Percentiles rank a stretch among this genome's conserved stretches.
Evolutionary conservation across 2,888 invertebrate genomes (phyloP).

Genomic region (Abscondita cerata): DNA sequence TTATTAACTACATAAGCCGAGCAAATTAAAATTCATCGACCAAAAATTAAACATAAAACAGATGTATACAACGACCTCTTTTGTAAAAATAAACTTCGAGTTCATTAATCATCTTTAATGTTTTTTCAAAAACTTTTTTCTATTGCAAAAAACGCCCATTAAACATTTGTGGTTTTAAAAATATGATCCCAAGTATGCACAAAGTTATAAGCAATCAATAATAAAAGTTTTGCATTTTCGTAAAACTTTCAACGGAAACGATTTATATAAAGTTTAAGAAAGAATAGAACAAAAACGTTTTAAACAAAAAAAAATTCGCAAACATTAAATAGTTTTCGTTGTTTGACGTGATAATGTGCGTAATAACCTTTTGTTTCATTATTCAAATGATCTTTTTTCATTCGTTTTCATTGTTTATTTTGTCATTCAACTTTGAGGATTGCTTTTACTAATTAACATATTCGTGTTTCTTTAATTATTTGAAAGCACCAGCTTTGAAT

Average conservation of each 20-base stretch:
- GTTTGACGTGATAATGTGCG: no score
- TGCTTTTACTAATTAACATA: no score
- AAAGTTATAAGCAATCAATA: constrained; percentile 6
- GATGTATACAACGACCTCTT: no score
- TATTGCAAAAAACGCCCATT: neutral
- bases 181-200: constrained; percentile 5
- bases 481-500: no score
- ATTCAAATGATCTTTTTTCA: no score
- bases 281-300: constrained; percentile 3
- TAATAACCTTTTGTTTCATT: no score
- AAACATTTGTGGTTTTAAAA: constrained; percentile 4
- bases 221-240: neutral
- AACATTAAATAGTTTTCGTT: no score
- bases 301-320: neutral
- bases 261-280: neutral
- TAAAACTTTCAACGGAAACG: neutral
- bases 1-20: neutral
- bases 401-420: no score
- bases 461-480: no score
- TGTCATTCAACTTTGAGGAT: no score
- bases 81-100: neutral
- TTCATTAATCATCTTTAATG: constrained; percentile 1
- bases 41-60: no score
- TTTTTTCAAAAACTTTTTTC: neutral
- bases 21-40: no score